Evolutionary conservation across 2,113 vertebrate genomes (phyloP), one percentile per base, ranked within the genome.

Genomic region (Tragelaphus scriptus): DNA sequence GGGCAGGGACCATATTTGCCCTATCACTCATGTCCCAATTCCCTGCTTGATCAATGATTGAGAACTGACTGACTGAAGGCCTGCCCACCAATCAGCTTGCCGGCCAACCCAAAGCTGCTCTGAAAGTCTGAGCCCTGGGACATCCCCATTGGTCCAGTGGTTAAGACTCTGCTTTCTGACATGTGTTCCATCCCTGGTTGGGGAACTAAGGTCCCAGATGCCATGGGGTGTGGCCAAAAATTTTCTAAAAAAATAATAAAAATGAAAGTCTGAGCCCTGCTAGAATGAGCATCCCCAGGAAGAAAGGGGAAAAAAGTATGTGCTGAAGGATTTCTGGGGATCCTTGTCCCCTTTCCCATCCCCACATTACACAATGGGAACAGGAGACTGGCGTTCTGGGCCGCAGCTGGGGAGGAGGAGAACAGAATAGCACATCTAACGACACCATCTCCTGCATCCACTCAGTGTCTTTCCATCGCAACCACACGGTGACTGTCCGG

Each of bases 401-500:
- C 2, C 1, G 16, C 82, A 23, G 14, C 2, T 21, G n/a, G 81
- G 44, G 36, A 30, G 53, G 47, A 9, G 32, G 44, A 16, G 9
- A 36, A 65, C 1, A 77, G 71, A 44, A 26, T 25, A 15, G n/a
- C 4, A 8, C 3, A 9, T 15, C 80, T 94, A 30, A 82, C 1
- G 0, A 79, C 40, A 14, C 26, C 1, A 1, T 32, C 58, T 47
- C 94, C 63, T 25, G 40, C 86, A 0, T 0, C 59, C 30, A 1
- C 58, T 9, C 96, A 99, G 99, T 99, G 85, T 99, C 99, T 10
- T 99, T 99, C 98, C 99, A 98, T 55, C 98, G 98, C 58, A 98
- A 98, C 97, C 98, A 98, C 97, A 98, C 97, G 0, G 88, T 68
- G 0, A 86, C 97, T 0, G 51, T 94, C 0, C 92, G 99, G 68